Percentiles rank a stretch among this genome's conserved stretches.
Conservation (phyloP, 1,140 invertebrate species). For the Caenorhabditis inopinata region DNA sequence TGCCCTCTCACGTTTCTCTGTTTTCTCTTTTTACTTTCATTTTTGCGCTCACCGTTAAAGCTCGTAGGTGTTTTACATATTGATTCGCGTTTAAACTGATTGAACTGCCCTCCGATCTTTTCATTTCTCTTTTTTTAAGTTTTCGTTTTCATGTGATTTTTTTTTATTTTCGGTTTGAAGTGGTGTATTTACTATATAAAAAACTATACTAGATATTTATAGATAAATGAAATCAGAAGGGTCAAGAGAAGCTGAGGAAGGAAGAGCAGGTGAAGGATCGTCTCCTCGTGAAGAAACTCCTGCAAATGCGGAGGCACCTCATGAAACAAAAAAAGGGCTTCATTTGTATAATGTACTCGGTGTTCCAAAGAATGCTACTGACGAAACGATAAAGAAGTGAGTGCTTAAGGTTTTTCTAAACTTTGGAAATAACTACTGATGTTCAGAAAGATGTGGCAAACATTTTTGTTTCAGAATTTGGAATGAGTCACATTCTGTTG, state of each 20-base stretch:
- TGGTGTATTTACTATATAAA: no score
- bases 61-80: slow-evolving; percentile 30
- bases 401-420: background rate
- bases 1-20: background rate
- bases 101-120: background rate
- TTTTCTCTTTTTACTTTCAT: background rate
- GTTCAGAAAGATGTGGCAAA: no score
- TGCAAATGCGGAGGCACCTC: no score
- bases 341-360: slow-evolving; percentile 83
- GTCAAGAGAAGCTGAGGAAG: slow-evolving; percentile 2
- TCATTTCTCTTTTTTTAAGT: background rate
- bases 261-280: background rate
- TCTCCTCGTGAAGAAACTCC: background rate
- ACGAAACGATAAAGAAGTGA: slow-evolving; percentile 87
- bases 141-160: background rate
- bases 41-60: slow-evolving; percentile 12
- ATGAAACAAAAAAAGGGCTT: slow-evolving; percentile 31
- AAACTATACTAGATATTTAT: background rate
- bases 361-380: slow-evolving; percentile 77
- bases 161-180: background rate
- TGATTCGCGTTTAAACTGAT: background rate
- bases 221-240: background rate
- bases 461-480: no score
- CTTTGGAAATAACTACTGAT: no score
- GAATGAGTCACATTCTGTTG: no score